phyloP scores from a whole-genome alignment of 2,888 invertebrate genomes.

The Hydraecia micacea region DNA sequence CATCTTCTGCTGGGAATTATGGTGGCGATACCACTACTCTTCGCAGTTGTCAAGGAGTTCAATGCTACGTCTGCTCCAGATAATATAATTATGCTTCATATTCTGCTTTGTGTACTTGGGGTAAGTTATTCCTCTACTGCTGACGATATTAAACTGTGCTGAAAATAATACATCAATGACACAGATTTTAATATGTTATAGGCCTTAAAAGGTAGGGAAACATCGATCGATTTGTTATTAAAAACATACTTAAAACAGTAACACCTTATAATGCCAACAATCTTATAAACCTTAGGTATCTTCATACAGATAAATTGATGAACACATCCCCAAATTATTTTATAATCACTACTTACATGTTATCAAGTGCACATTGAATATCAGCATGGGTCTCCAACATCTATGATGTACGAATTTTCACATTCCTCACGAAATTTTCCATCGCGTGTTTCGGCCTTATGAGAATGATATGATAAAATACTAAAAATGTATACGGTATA shows the following conservation, averaged over 20 bases:
- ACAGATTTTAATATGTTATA: neutral
- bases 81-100: slow-evolving; percentile 50
- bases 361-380: neutral
- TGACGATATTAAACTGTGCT: neutral
- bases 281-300: neutral
- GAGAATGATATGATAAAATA: neutral
- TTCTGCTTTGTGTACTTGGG: slow-evolving; percentile 57
- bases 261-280: neutral
- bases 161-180: neutral
- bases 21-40: slow-evolving; percentile 54
- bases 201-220: neutral
- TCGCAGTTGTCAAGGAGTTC: slow-evolving; percentile 47
- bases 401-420: neutral
- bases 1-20: slow-evolving; percentile 54
- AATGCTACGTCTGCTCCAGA: slow-evolving; percentile 42
- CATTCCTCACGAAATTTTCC: neutral
- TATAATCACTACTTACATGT: neutral
- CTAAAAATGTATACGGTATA: neutral
- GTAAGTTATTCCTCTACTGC: slow-evolving; percentile 45
- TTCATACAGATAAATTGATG: neutral
- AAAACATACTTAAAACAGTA: neutral
- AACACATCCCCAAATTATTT: neutral
- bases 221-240: neutral
- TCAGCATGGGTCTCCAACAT: neutral
- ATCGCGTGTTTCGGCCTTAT: neutral